A percentile compares a stretch with the other conserved stretches of the same genome.
Evolutionary conservation across 1,140 invertebrate species (phyloP).

Genomic region (Bombus pyrosoma): DNA sequence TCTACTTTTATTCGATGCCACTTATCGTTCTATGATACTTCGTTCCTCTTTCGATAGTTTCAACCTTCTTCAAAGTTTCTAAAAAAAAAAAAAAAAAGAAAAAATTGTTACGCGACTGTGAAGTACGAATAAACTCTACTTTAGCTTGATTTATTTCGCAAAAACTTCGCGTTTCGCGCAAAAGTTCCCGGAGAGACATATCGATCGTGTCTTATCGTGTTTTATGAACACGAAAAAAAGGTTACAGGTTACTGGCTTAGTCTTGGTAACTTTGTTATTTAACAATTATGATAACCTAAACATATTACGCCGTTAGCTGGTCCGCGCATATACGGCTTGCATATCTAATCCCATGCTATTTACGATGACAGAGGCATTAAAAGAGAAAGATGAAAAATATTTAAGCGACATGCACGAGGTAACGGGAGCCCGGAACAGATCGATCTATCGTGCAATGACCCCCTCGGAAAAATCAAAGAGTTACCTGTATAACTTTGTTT

Average conservation of each 20-base stretch:
- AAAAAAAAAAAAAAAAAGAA: not conserved
- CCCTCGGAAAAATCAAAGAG: slow-evolving; percentile 42
- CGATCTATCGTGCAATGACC: slow-evolving; percentile 76
- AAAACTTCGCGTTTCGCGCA: not conserved
- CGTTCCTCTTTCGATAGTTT: not conserved
- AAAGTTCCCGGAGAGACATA: not conserved
- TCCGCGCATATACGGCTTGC: not conserved
- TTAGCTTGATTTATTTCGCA: not conserved
- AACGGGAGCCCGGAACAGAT: slow-evolving; percentile 64
- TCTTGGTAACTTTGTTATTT: not conserved
- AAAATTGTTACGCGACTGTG: not conserved
- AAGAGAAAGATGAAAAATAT: not conserved
- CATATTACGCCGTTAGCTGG: not conserved
- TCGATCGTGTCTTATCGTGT: not conserved
- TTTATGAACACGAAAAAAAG: not conserved
- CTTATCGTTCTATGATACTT: not conserved
- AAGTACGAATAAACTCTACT: not conserved
- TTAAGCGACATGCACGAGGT: slow-evolving; percentile 7
- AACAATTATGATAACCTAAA: slow-evolving; percentile 7
- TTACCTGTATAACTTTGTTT: not conserved
- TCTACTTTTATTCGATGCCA: not conserved
- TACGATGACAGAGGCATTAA: not conserved
- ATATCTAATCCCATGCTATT: slow-evolving; percentile 17
- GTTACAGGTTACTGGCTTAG: not conserved
- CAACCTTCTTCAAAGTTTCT: not conserved